Evolutionary conservation across 2,113 vertebrate genomes (phyloP).

Genomic region (Trichomycterus rosablanca): DNA sequence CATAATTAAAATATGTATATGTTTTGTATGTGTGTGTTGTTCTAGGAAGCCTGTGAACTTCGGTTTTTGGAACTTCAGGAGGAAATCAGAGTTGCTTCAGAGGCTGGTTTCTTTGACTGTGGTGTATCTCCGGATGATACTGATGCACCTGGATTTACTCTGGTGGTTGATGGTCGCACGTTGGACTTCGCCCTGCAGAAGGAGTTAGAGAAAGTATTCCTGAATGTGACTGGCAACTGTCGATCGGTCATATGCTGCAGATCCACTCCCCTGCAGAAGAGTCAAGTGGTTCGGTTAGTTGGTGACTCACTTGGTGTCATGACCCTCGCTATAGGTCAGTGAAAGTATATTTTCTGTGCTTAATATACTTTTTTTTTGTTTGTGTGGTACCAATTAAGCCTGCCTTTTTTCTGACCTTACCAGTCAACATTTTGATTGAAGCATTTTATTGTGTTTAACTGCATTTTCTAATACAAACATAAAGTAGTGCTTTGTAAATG

Average conservation of each 20-base stretch:
- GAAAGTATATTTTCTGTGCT: neutral
- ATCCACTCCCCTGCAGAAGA: constrained; percentile 82
- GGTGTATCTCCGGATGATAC: neutral
- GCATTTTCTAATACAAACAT: too few relatives aligned
- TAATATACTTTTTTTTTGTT: neutral
- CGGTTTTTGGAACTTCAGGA: constrained; percentile 67
- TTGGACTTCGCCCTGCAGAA: constrained; percentile 74
- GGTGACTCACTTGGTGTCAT: constrained; percentile 69
- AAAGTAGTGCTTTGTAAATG: too few relatives aligned
- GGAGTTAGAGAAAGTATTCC: constrained; percentile 63
- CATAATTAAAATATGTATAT: neutral
- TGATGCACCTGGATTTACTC: constrained; percentile 51
- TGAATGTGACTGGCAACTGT: constrained; percentile 67
- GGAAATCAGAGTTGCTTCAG: constrained; percentile 52
- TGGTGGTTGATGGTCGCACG: constrained; percentile 76
- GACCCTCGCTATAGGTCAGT: constrained; percentile 78
- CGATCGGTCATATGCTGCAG: constrained; percentile 78
- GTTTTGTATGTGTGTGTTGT: constrained; percentile 1
- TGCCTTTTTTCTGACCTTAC: too few relatives aligned
- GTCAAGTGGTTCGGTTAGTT: constrained; percentile 73
- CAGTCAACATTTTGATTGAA: too few relatives aligned
- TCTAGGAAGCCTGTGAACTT: constrained; percentile 76
- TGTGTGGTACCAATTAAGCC: too few relatives aligned
- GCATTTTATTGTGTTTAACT: too few relatives aligned
- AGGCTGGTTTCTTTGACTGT: neutral